Conservation (phyloP, 2,797 vertebrate genomes). For the Fistularia commersonii region DNA sequence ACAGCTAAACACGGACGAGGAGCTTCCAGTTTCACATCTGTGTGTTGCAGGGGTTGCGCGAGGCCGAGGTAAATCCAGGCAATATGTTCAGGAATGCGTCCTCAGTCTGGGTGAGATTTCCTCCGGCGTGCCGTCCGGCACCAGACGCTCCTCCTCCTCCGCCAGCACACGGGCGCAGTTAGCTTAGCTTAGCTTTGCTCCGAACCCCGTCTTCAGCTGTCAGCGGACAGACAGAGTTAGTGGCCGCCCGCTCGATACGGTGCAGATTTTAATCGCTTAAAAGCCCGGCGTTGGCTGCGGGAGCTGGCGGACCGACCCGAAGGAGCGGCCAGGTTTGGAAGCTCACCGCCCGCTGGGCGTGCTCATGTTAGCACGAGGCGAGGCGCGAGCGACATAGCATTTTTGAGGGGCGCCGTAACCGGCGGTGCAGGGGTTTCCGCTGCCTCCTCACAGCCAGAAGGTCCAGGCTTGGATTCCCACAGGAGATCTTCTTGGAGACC, state of each 20-base stretch:
- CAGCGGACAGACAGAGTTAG: slow-evolving; percentile 1
- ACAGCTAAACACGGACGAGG: slow-evolving; percentile 25
- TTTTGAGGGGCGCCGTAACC: no score
- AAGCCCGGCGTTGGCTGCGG: background rate
- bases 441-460: no score
- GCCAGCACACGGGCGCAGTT: background rate
- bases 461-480: no score
- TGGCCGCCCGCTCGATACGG: background rate
- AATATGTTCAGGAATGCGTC: background rate
- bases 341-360: no score
- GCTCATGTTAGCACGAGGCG: no score
- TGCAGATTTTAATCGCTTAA: background rate
- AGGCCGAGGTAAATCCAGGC: background rate
- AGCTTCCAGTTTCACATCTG: slow-evolving; percentile 26
- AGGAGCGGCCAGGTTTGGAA: no score
- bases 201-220: background rate
- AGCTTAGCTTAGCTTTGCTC: background rate
- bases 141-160: no score
- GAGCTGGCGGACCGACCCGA: background rate
- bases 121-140: no score
- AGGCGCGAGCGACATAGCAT: no score
- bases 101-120: background rate
- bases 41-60: no score
- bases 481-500: no score
- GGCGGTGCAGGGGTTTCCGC: no score